Conservation (phyloP, 2,888 invertebrate species). For the Zygaena filipendulae region DNA sequence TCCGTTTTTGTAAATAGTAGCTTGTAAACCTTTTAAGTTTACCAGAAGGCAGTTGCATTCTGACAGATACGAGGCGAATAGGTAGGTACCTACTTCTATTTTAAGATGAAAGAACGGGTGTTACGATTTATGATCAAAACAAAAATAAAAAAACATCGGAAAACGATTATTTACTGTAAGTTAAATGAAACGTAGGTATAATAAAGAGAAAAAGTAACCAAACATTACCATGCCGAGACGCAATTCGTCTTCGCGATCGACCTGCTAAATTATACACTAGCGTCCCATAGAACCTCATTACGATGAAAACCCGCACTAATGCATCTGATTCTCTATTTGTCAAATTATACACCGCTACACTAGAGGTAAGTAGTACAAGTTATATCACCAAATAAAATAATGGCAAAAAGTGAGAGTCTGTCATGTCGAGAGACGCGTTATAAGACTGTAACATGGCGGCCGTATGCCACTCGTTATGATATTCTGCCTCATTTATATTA, state of each 20-base stretch:
- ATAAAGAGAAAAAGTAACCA: conserved; percentile 16
- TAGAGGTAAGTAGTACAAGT: too few relatives aligned
- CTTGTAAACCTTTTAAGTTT: too few relatives aligned
- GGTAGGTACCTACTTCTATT: too few relatives aligned
- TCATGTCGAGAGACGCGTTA: conserved; percentile 34
- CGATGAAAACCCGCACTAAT: conserved; percentile 58
- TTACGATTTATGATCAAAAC: too few relatives aligned
- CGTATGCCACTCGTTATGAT: too few relatives aligned
- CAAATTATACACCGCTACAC: conserved; percentile 54
- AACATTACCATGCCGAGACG: conserved; percentile 29
- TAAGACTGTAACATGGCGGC: too few relatives aligned
- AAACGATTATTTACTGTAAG: conserved; percentile 1
- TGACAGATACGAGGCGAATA: too few relatives aligned
- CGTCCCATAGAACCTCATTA: conserved; percentile 48
- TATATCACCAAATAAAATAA: conserved; percentile 53
- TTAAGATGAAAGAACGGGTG: too few relatives aligned
- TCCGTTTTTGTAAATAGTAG: too few relatives aligned
- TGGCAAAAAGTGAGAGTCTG: conserved; percentile 36
- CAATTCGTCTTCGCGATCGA: conserved; percentile 45
- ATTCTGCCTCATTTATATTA: too few relatives aligned
- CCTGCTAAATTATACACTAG: conserved; percentile 55
- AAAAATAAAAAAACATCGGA: too few relatives aligned
- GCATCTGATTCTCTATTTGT: conserved; percentile 67
- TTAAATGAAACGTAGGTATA: not conserved
- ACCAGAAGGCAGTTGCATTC: too few relatives aligned